Conservation (phyloP, 2,797 vertebrate species). For the Antrozous pallidus region DNA sequence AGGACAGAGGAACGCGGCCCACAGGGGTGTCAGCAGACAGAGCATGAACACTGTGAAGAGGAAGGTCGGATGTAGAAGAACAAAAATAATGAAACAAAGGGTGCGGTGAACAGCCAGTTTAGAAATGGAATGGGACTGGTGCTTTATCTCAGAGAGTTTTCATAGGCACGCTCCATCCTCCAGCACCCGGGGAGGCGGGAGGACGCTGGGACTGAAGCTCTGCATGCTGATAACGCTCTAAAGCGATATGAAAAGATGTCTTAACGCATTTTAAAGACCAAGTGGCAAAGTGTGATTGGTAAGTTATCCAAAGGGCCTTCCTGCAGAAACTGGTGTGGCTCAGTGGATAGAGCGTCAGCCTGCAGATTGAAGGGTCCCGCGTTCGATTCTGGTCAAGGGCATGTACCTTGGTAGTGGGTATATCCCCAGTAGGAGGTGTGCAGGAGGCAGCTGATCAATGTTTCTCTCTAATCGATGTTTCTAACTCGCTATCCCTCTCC, state of each 20-base stretch:
- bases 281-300: not conserved
- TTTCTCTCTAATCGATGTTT: no score
- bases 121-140: slow-evolving; percentile 1
- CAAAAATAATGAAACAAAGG: slow-evolving; percentile 55
- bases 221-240: not conserved
- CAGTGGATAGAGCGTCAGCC: no score
- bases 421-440: no score
- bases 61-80: slow-evolving; percentile 39
- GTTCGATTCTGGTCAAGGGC: no score
- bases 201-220: not conserved
- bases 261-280: not conserved
- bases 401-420: no score
- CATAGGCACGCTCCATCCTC: not conserved
- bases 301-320: no score
- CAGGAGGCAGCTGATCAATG: no score
- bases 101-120: slow-evolving; percentile 26
- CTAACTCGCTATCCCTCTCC: no score
- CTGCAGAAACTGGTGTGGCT: no score
- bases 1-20: slow-evolving; percentile 16
- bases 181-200: not conserved
- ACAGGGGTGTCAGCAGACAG: not conserved
- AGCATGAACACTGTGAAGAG: slow-evolving; percentile 29
- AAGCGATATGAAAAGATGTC: not conserved
- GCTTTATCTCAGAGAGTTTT: slow-evolving; percentile 60
- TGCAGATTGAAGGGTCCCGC: no score